phyloP scores from a whole-genome alignment of 2,113 vertebrate species.

The Syngnathus scovelli region DNA sequence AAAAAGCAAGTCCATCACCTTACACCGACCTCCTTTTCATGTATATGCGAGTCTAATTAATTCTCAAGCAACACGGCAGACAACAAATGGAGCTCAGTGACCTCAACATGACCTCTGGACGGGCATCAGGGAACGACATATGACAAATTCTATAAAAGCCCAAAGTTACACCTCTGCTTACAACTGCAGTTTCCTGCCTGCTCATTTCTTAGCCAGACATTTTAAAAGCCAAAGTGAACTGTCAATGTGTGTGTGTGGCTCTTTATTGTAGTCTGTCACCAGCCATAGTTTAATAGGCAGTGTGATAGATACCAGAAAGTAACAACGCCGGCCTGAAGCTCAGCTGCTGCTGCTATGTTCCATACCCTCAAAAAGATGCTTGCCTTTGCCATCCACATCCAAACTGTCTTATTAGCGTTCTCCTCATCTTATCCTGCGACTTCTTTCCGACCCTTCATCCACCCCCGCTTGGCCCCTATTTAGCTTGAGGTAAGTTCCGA shows the following conservation, averaged over 20 bases:
- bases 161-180: background rate
- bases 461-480: background rate
- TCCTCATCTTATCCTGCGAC: constrained; percentile 5
- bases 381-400: constrained; percentile 10
- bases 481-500: background rate
- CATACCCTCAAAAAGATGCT: constrained; percentile 5
- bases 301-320: constrained; percentile 44
- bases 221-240: constrained; percentile 19
- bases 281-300: constrained; percentile 31
- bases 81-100: too few species aligned
- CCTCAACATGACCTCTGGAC: too few species aligned
- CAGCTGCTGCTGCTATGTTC: constrained; percentile 22
- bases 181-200: background rate
- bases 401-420: constrained; percentile 1
- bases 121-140: background rate
- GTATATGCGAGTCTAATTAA: too few species aligned
- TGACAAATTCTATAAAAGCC: background rate
- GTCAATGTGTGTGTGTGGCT: constrained; percentile 2
- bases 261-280: constrained; percentile 27
- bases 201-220: constrained; percentile 5
- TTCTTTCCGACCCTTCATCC: background rate
- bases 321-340: constrained; percentile 17
- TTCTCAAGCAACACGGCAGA: too few species aligned
- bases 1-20: too few species aligned
- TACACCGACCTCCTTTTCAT: too few species aligned